phyloP scores from a whole-genome alignment of 2,113 vertebrate species.

The Trichomycterus rosablanca region DNA sequence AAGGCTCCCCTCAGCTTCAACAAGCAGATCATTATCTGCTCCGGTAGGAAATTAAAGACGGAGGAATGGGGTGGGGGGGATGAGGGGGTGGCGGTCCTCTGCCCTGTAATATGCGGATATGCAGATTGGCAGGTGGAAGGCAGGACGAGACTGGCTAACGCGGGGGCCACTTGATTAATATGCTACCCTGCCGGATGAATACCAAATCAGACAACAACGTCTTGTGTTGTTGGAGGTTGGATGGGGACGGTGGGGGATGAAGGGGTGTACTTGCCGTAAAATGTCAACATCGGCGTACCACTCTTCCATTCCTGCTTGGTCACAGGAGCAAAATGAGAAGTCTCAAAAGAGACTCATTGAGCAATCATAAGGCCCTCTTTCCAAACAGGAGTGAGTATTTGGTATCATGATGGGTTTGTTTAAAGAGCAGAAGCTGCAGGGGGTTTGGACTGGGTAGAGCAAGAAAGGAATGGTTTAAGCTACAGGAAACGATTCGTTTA shows the following conservation, averaged over 20 bases:
- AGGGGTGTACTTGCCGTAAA: conserved; percentile 59
- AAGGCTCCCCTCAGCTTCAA: conserved; percentile 84
- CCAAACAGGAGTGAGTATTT: conserved; percentile 27
- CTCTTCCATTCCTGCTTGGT: conserved; percentile 46
- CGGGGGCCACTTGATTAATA: conserved; percentile 85
- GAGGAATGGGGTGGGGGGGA: conserved; percentile 25
- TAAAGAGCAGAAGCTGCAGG: conserved; percentile 26
- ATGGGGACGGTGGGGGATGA: not conserved
- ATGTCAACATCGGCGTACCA: conserved; percentile 66
- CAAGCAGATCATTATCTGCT: conserved; percentile 91
- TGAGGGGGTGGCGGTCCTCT: conserved; percentile 60
- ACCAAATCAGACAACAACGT: conserved; percentile 79
- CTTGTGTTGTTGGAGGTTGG: conserved; percentile 54
- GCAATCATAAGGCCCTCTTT: conserved; percentile 39
- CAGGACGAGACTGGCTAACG: conserved; percentile 69
- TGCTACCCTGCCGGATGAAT: conserved; percentile 75
- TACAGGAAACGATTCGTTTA: too few relatives aligned
- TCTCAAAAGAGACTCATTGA: conserved; percentile 29
- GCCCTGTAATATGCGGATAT: conserved; percentile 87
- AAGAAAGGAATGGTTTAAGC: too few relatives aligned
- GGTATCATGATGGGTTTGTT: conserved; percentile 42
- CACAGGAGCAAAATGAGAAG: not conserved
- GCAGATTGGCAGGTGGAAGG: conserved; percentile 78
- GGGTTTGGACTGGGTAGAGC: not conserved
- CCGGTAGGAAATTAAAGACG: conserved; percentile 97